phyloP scores from a whole-genome alignment of 2,113 vertebrate genomes.

The Sula dactylatra region DNA sequence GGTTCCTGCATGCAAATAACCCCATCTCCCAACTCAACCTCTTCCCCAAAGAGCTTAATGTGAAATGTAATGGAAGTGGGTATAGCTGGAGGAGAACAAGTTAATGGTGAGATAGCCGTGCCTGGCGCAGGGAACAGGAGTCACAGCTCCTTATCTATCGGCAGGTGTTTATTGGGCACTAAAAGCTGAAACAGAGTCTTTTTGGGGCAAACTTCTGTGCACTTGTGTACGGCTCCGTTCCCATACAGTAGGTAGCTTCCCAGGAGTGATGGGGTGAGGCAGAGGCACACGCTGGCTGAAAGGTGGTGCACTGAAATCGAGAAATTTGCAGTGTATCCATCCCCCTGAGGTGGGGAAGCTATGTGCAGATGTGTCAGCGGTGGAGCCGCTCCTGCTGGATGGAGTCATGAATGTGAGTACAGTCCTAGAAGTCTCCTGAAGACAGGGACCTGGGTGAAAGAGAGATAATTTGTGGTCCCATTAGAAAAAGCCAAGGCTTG shows the following conservation, averaged over 20 bases:
- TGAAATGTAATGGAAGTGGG: background rate
- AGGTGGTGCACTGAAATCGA: background rate
- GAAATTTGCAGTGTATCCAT: background rate
- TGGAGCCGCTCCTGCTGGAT: background rate
- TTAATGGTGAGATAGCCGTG: accelerated
- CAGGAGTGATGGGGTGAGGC: background rate
- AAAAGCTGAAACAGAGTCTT: background rate
- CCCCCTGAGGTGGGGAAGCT: background rate
- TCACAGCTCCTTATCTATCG: background rate
- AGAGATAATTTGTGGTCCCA: background rate
- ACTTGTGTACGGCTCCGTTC: accelerated
- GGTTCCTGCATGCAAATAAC: background rate
- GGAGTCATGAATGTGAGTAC: background rate
- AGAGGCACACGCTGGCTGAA: background rate
- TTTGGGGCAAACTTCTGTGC: background rate
- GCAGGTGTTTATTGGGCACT: background rate
- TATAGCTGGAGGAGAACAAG: background rate
- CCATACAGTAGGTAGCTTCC: background rate
- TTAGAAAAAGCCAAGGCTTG: background rate
- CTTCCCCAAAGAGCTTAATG: background rate
- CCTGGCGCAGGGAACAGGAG: background rate
- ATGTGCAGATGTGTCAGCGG: background rate
- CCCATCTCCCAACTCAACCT: background rate
- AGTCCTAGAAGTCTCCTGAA: background rate
- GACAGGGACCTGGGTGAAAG: background rate